Conservation (phyloP, 2,888 invertebrate genomes). For the Poecilobothrus nobilitatus region DNA sequence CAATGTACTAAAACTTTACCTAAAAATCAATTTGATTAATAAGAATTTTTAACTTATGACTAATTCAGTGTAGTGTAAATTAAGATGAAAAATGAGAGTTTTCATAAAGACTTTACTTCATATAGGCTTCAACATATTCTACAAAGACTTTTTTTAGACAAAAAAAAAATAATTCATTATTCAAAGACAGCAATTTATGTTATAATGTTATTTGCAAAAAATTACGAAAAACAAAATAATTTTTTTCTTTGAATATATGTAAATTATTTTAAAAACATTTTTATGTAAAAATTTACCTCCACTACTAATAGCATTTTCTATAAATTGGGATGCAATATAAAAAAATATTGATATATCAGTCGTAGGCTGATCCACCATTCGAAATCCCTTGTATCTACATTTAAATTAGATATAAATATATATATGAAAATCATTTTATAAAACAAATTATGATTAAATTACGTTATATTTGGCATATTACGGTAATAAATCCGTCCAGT, state of each 20-base stretch:
- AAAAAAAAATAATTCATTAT: constrained; percentile 11
- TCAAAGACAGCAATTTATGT: constrained; percentile 7
- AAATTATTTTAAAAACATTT: no score
- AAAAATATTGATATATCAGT: constrained; percentile 76
- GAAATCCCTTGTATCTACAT: constrained; percentile 66
- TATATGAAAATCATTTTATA: neutral
- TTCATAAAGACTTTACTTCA: no score
- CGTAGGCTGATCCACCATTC: constrained; percentile 66
- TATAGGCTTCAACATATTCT: no score
- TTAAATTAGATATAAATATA: neutral
- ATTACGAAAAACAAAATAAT: no score
- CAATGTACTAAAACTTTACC: constrained; percentile 75
- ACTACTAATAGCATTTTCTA: constrained; percentile 63
- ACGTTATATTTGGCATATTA: constrained; percentile 53
- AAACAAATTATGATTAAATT: neutral
- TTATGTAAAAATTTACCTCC: constrained; percentile 52
- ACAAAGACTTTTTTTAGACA: no score
- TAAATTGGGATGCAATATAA: constrained; percentile 69
- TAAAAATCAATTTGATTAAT: no score
- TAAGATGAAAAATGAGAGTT: no score
- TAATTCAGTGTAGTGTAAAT: no score
- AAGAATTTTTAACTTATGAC: no score
- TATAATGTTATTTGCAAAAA: neutral
- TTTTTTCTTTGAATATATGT: no score
- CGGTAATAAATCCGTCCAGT: constrained; percentile 68